A percentile compares a stretch with the other conserved stretches of the same genome.
Conservation (phyloP, 2,113 vertebrate genomes). For the Morone saxatilis region DNA sequence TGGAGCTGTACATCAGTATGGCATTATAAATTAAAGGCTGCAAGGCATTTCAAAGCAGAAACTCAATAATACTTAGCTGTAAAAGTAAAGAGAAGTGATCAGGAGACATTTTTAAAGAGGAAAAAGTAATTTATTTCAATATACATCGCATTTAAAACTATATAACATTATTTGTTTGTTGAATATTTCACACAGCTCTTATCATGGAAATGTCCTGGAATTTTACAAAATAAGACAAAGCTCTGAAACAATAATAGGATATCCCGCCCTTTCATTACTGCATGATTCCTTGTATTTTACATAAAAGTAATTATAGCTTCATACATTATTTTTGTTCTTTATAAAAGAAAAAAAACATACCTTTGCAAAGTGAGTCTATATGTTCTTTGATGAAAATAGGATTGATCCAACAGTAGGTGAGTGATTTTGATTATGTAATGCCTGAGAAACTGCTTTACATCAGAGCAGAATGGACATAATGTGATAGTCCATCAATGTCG, state of each 20-base stretch:
- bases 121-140: slow-evolving; percentile 85
- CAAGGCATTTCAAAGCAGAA: not conserved
- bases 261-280: slow-evolving; percentile 85
- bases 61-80: not conserved
- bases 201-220: slow-evolving; percentile 88
- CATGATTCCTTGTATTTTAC: slow-evolving; percentile 78
- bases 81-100: not conserved
- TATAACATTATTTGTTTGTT: slow-evolving; percentile 87
- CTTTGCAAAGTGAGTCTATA: slow-evolving; percentile 68
- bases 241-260: slow-evolving; percentile 87
- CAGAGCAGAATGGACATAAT: slow-evolving; percentile 64
- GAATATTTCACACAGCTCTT: slow-evolving; percentile 88
- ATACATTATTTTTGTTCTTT: slow-evolving; percentile 86
- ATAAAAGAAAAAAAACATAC: slow-evolving; percentile 87
- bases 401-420: slow-evolving; percentile 68
- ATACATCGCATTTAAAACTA: slow-evolving; percentile 90
- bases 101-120: slow-evolving; percentile 69
- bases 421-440: slow-evolving; percentile 87
- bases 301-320: slow-evolving; percentile 84
- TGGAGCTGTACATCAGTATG: not conserved
- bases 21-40: not conserved
- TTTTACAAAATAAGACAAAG: slow-evolving; percentile 97
- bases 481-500: slow-evolving; percentile 29
- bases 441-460: slow-evolving; percentile 89
- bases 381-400: slow-evolving; percentile 84